Conservation (phyloP, 2,113 vertebrate genomes). For the Thryonomys swinderianus region DNA sequence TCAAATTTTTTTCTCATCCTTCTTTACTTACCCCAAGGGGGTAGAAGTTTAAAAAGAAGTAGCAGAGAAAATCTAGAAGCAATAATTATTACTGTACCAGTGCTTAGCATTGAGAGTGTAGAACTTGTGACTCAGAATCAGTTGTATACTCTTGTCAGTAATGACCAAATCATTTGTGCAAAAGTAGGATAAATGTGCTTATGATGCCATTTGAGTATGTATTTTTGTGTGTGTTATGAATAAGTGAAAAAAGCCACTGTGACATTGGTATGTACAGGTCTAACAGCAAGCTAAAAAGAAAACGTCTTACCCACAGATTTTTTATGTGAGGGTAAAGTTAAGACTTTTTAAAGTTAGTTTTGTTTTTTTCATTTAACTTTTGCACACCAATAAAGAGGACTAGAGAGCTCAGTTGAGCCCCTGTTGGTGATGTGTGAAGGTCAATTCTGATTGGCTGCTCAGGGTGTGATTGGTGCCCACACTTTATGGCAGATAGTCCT, state of each 20-base stretch:
- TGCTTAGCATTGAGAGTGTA: background rate
- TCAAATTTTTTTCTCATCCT: no score
- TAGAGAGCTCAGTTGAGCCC: background rate
- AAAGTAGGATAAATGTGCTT: background rate
- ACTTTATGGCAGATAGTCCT: background rate
- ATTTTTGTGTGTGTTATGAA: background rate
- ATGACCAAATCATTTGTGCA: background rate
- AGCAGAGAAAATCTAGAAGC: background rate
- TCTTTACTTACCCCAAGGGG: background rate
- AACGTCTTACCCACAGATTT: background rate
- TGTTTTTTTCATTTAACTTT: background rate
- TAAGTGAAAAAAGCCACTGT: background rate
- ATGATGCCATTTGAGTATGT: background rate
- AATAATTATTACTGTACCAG: background rate
- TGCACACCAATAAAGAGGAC: background rate
- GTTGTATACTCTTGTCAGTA: background rate
- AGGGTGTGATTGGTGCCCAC: background rate
- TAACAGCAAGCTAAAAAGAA: background rate
- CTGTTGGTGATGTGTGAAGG: background rate
- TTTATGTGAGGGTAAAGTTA: background rate
- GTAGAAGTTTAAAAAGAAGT: background rate
- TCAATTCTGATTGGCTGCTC: background rate
- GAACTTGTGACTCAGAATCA: background rate
- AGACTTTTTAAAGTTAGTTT: background rate
- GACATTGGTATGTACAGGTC: background rate